Evolutionary conservation across 2,888 invertebrate species (phyloP), one percentile per base, ranked within the genome.

Genomic region (Sesia bembeciformis): DNA sequence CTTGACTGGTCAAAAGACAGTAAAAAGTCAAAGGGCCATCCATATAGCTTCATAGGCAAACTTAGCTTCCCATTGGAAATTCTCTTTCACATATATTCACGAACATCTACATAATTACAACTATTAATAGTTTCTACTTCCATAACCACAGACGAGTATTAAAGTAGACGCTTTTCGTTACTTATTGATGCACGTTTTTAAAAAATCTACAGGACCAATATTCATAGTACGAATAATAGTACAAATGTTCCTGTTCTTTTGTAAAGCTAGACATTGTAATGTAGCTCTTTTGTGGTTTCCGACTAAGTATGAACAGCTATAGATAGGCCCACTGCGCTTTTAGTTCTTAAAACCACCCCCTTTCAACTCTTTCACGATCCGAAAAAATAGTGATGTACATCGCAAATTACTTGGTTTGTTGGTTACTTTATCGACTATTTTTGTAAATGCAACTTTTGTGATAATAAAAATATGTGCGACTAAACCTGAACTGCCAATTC

Each of bases 321-420:
- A 70, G n/a, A 46, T 4, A 46, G 46, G 46, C 8, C 46, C 65
- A 67, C 67, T 83, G 84, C 67, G 78, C 85, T 84, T 87, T 87
- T 87, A 81, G 81, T 81, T 84, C 78, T 79, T 81, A 74, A 75
- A 78, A 67, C 78, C 76, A 70, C 67, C 77, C 74, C 65, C 60
- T 63, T 58, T 62, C 67, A 56, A 60, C 62, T 65, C 61, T 59
- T 56, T 57, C 58, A 57, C 52, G 51, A 54, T 60, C 53, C 60
- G 60, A n/a, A 57, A 56, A 54, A 61, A 60, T 67, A 66, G 69
- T 58, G 70, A 60, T 60, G 69, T 55, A 52, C 56, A 40, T 7
- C 6, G 38, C 49, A 52, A 38, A 54, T 43, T 4, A 39, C n/a
- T 7, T 5, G 46, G 3, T 43, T 43, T 8, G 2, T 46, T 8